Percentiles rank a stretch among this genome's conserved stretches.
phyloP scores from a whole-genome alignment of 53 echinoderm and acorn worm genomes.

The Temnopleurus reevesii region DNA sequence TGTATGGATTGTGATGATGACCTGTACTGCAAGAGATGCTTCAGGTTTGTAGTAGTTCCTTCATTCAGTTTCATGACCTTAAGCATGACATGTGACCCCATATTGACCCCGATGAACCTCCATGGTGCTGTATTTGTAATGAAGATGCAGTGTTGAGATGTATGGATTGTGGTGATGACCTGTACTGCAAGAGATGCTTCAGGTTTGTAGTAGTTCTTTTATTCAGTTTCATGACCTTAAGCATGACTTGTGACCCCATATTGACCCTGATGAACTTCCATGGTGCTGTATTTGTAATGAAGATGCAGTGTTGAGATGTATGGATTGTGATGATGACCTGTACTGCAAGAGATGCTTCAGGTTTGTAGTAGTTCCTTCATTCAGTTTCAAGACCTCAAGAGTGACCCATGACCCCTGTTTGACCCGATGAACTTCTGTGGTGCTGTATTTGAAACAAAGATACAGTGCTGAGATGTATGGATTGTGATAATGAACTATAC shows the following conservation, averaged over 20 bases:
- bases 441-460: constrained; percentile 99
- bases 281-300: constrained; percentile 99
- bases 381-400: too few relatives aligned
- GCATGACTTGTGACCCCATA: too few relatives aligned
- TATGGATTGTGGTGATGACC: constrained; percentile 84
- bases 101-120: constrained; percentile 88
- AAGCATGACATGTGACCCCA: neutral
- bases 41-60: constrained; percentile 87
- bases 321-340: constrained; percentile 88
- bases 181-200: constrained; percentile 94
- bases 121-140: constrained; percentile 99
- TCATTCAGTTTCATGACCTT: too few relatives aligned
- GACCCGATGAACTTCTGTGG: too few relatives aligned
- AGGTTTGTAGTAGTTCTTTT: too few relatives aligned
- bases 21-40: constrained; percentile 91
- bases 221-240: too few relatives aligned
- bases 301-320: constrained; percentile 83
- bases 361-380: too few relatives aligned
- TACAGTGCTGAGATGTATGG: constrained; percentile 79
- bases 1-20: constrained; percentile 91
- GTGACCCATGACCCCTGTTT: too few relatives aligned
- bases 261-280: too few relatives aligned
- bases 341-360: constrained; percentile 95
- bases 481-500: constrained; percentile 90
- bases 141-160: constrained; percentile 89